Evolutionary conservation across 2,888 invertebrate genomes (phyloP).

Genomic region (Synanthedon myopaeformis): DNA sequence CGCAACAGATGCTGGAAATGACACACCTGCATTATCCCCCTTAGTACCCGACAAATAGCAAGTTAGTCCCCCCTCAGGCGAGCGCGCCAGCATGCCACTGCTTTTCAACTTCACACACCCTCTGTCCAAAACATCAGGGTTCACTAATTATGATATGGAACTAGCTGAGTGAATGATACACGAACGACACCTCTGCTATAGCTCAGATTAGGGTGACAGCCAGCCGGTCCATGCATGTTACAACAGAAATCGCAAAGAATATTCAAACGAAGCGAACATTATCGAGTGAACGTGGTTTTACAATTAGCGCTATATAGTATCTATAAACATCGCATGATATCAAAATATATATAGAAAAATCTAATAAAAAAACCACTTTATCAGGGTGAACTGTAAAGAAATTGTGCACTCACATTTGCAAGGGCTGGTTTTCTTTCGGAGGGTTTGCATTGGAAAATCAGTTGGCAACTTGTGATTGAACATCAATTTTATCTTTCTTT

Average conservation of each 20-base stretch:
- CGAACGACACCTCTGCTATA: slow-evolving; percentile 4
- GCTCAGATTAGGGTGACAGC: slow-evolving; percentile 32
- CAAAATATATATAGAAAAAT: slow-evolving; percentile 21
- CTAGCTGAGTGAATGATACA: slow-evolving; percentile 27
- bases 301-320: slow-evolving; percentile 53
- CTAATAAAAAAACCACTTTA: slow-evolving; percentile 3
- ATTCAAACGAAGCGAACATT: slow-evolving; percentile 39
- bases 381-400: slow-evolving; percentile 9
- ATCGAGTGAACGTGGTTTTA: slow-evolving; percentile 36
- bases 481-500: slow-evolving; percentile 46
- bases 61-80: slow-evolving; percentile 35
- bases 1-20: slow-evolving; percentile 70
- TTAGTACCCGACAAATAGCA: slow-evolving; percentile 50
- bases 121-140: slow-evolving; percentile 65
- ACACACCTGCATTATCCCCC: slow-evolving; percentile 69
- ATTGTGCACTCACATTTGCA: slow-evolving; percentile 86
- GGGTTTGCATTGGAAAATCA: slow-evolving; percentile 85
- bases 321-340: slow-evolving; percentile 25
- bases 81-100: slow-evolving; percentile 36
- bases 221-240: slow-evolving; percentile 52
- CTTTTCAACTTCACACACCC: slow-evolving; percentile 51
- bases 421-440: slow-evolving; percentile 93
- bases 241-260: slow-evolving; percentile 56
- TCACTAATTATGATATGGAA: slow-evolving; percentile 42
- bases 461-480: slow-evolving; percentile 70